Evolutionary conservation across 1,140 invertebrate species (phyloP).

Genomic region (Chironomus striatipennis): DNA sequence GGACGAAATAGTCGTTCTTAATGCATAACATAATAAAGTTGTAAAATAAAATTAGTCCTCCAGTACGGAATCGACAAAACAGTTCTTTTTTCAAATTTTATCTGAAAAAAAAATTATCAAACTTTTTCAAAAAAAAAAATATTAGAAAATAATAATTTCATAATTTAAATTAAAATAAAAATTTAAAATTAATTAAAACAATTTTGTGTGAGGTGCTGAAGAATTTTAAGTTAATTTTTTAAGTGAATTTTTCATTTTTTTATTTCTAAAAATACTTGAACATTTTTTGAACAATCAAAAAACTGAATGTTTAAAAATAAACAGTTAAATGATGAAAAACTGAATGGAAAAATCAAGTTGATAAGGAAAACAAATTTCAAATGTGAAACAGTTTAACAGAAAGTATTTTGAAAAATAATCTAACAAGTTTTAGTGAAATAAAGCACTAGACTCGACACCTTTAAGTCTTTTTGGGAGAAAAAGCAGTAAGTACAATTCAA

Average conservation of each 20-base stretch:
- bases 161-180: background rate
- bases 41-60: conserved; percentile 14
- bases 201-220: conserved; percentile 7
- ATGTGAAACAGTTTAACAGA: background rate
- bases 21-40: conserved; percentile 14
- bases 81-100: too few relatives aligned
- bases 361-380: background rate
- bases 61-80: background rate
- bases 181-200: background rate
- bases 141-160: too few relatives aligned
- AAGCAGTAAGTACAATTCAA: background rate
- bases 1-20: conserved; percentile 12
- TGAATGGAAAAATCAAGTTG: background rate
- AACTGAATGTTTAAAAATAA: background rate
- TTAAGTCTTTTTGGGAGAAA: too few relatives aligned
- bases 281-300: background rate
- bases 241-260: too few relatives aligned
- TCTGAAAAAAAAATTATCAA: too few relatives aligned
- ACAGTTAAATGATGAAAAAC: background rate
- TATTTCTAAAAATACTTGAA: background rate
- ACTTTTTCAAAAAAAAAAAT: too few relatives aligned
- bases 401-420: too few relatives aligned
- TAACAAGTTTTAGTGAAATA: too few relatives aligned
- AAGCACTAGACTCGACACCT: too few relatives aligned
- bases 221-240: background rate